These are phyloP conservation scores for Empis stercorea DNA, from an alignment of 2,888 invertebrate species.

Conservation along the genomic window DNA sequence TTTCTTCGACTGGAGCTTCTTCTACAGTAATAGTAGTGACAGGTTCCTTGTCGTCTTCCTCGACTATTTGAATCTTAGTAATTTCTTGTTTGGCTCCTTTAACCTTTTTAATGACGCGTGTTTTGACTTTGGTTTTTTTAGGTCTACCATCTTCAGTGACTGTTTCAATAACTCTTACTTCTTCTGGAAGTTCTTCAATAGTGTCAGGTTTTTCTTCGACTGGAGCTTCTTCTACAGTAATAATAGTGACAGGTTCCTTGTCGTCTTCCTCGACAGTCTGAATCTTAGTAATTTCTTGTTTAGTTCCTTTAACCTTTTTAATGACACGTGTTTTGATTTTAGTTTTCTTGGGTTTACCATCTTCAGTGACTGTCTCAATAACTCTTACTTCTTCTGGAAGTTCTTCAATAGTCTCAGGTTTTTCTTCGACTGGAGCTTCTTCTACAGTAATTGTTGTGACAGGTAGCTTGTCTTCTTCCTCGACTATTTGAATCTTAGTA, in stretches of 20 bases:
- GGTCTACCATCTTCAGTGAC: conserved; percentile 28
- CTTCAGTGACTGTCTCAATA: conserved; percentile 18
- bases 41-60: conserved; percentile 28
- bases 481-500: conserved; percentile 30
- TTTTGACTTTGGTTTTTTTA: conserved; percentile 22
- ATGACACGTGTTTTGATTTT: conserved; percentile 26
- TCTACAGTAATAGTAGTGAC: conserved; percentile 21
- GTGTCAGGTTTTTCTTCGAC: conserved; percentile 18
- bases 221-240: conserved; percentile 20
- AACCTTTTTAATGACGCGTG: conserved; percentile 26
- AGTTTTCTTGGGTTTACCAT: conserved; percentile 22
- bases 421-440: conserved; percentile 12
- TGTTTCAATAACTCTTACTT: conserved; percentile 34
- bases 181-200: conserved; percentile 25
- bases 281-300: conserved; percentile 33
- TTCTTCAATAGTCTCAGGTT: conserved; percentile 11
- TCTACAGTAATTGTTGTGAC: conserved; percentile 15
- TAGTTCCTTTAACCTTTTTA: conserved; percentile 27
- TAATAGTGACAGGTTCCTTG: conserved; percentile 24
- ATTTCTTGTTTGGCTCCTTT: conserved; percentile 26
- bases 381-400: conserved; percentile 20
- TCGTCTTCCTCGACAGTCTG: conserved; percentile 32
- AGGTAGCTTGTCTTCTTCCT: conserved; percentile 27
- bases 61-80: conserved; percentile 31
- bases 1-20: conserved; percentile 18